These are phyloP conservation scores for Alsophila aescularia DNA, from an alignment of 2,888 invertebrate species.

Conservation along the genomic window DNA sequence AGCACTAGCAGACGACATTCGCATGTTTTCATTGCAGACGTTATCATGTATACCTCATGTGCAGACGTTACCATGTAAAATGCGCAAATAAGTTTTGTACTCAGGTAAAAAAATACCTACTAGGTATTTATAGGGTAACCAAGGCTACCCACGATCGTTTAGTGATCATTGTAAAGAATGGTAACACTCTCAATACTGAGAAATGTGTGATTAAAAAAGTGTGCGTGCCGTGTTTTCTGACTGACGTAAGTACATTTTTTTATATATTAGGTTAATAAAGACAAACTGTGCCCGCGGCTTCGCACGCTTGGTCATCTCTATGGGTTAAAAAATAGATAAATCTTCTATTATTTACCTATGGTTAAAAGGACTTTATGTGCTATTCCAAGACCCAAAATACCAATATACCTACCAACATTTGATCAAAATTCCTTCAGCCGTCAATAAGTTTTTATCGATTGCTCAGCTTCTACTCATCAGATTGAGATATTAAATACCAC, in stretches of 20 bases:
- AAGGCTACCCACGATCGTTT: slow-evolving; percentile 42
- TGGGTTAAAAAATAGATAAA: too few relatives aligned
- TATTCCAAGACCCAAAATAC: too few relatives aligned
- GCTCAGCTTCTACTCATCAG: too few relatives aligned
- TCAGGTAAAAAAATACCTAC: not conserved
- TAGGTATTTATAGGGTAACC: slow-evolving; percentile 36
- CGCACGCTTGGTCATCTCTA: too few relatives aligned
- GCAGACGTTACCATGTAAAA: slow-evolving; percentile 19
- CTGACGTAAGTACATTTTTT: not conserved
- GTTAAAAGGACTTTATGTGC: too few relatives aligned
- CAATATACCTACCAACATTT: too few relatives aligned
- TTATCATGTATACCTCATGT: slow-evolving; percentile 1
- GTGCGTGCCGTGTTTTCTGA: slow-evolving; percentile 4
- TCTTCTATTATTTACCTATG: too few relatives aligned
- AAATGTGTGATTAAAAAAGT: slow-evolving; percentile 19
- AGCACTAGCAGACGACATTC: not conserved
- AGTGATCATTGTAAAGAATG: slow-evolving; percentile 14
- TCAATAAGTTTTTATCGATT: too few relatives aligned
- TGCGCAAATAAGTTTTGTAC: not conserved
- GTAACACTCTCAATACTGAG: slow-evolving; percentile 15
- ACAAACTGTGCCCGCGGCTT: too few relatives aligned
- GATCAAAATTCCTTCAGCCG: too few relatives aligned
- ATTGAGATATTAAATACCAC: too few relatives aligned
- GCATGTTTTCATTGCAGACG: slow-evolving; percentile 3
- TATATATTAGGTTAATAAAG: too few relatives aligned